Conservation (phyloP, 2,113 vertebrate species). For the Amazona guildingii region DNA sequence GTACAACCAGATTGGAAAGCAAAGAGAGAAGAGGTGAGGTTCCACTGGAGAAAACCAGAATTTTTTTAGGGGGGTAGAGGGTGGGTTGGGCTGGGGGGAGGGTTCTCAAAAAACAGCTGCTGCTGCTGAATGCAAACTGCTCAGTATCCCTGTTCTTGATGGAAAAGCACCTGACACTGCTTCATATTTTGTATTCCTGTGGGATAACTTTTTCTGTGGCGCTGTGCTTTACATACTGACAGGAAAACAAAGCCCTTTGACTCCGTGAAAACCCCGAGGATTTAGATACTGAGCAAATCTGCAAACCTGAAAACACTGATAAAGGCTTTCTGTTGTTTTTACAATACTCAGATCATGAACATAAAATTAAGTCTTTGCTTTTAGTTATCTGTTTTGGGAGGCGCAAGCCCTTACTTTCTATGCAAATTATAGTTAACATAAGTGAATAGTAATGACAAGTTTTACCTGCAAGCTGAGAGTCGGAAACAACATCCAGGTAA, state of each 20-base stretch:
- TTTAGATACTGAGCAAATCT: neutral
- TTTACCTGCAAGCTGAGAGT: neutral
- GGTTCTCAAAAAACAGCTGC: neutral
- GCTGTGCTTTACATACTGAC: neutral
- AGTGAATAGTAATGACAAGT: neutral
- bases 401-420: neutral
- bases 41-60: neutral
- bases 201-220: neutral
- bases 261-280: neutral
- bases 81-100: neutral
- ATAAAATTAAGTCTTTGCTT: neutral
- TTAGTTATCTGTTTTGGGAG: neutral
- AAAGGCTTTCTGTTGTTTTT: neutral
- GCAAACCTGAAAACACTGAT: neutral
- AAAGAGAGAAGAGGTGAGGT: slow-evolving; percentile 4
- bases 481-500: neutral
- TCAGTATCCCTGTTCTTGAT: neutral
- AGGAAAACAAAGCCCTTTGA: neutral
- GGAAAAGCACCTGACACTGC: neutral
- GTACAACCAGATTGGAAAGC: slow-evolving; percentile 6
- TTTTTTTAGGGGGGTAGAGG: neutral
- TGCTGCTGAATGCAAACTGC: neutral
- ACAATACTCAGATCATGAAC: neutral
- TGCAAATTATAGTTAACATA: neutral
- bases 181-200: neutral